Percentiles rank a stretch among this genome's conserved stretches.
These are phyloP conservation scores for Uria lomvia DNA, from an alignment of 2,113 vertebrate genomes.

Conservation along the genomic window DNA sequence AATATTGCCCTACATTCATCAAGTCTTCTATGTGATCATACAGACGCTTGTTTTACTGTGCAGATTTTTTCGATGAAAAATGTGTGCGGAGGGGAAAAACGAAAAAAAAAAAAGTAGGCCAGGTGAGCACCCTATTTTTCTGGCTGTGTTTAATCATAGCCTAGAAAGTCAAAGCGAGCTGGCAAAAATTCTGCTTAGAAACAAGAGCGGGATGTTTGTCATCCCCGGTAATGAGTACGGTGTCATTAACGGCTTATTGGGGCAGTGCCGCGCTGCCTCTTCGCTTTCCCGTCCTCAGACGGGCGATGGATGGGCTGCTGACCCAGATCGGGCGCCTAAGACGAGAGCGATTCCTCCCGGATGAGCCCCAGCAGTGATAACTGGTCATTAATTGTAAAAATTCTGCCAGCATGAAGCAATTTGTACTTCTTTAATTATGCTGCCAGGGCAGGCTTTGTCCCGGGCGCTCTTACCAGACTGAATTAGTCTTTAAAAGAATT, in stretches of 20 bases:
- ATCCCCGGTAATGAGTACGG: neutral
- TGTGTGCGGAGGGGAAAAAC: neutral
- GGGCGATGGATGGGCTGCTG: neutral
- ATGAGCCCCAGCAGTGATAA: neutral
- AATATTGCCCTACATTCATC: neutral
- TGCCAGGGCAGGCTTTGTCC: neutral
- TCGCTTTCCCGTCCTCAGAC: neutral
- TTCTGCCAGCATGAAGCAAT: constrained; percentile 39
- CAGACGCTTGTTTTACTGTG: neutral
- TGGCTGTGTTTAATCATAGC: neutral
- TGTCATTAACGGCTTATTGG: constrained; percentile 29
- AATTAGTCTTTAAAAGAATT: constrained; percentile 14
- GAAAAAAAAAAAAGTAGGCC: neutral
- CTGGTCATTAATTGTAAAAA: constrained; percentile 33
- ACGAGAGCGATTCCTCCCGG: neutral
- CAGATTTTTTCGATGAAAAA: neutral
- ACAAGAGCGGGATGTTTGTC: neutral
- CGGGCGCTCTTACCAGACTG: neutral
- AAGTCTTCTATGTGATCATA: neutral
- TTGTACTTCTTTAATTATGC: constrained; percentile 33
- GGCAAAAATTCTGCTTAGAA: constrained; percentile 23
- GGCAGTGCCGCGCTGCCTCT: neutral
- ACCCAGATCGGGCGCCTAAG: neutral
- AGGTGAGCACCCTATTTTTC: neutral
- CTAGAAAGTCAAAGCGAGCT: neutral